Percentiles rank a stretch among this genome's conserved stretches.
These are phyloP conservation scores for Belgica antarctica DNA, from an alignment of 2,888 invertebrate species.

Conservation along the genomic window DNA sequence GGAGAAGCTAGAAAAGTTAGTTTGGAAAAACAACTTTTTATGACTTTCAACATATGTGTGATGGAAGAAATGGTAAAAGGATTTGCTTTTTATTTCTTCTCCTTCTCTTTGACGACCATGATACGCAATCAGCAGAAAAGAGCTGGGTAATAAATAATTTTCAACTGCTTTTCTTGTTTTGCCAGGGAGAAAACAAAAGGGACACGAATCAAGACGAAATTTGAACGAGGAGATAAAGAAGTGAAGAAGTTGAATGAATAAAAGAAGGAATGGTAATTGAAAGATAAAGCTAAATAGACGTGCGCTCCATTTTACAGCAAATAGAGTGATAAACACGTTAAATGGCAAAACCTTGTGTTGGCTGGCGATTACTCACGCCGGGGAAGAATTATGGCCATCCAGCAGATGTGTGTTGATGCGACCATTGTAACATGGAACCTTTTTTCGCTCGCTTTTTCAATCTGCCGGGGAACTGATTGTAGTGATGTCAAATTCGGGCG, in stretches of 20 bases:
- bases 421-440: background rate
- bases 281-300: constrained; percentile 37
- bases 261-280: constrained; percentile 33
- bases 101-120: background rate
- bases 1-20: background rate
- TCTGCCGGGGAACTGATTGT: no score
- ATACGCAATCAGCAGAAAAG: constrained; percentile 8
- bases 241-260: constrained; percentile 9
- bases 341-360: constrained; percentile 25
- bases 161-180: constrained; percentile 25
- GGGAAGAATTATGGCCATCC: background rate
- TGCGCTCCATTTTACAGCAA: constrained; percentile 34
- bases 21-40: constrained; percentile 25
- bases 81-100: background rate
- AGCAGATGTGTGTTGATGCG: constrained; percentile 31
- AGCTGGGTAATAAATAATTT: constrained; percentile 26
- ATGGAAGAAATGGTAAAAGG: constrained; percentile 20
- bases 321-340: constrained; percentile 33
- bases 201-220: background rate
- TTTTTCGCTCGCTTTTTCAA: background rate
- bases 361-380: background rate
- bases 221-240: constrained; percentile 11
- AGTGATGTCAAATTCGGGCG: no score
- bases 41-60: constrained; percentile 8
- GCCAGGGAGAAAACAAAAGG: background rate